Evolutionary conservation across 2,113 vertebrate species (phyloP), one percentile per base, ranked within the genome.

Genomic region (Apodemus sylvaticus): DNA sequence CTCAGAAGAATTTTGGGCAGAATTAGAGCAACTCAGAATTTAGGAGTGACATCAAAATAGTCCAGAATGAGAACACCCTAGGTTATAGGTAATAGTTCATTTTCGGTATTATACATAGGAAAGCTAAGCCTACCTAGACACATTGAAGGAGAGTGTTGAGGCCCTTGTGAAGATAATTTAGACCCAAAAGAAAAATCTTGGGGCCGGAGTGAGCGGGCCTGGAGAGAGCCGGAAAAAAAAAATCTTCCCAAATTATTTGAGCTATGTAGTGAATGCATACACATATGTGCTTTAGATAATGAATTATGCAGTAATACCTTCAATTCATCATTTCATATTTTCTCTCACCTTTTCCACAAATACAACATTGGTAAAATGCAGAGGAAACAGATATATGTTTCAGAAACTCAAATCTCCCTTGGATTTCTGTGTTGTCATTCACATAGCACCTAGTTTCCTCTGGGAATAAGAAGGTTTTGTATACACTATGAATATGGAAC

Each of bases 381-480:
- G 86, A 93, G 22, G 31, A 10, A 93, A 81, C n/a, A 74, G 55
- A 45, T 86, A 89, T 45, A 3, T 93, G 6, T 77, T n/a, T 95
- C 24, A 77, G 83, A 85, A 71, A 94, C 60, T 73, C 58, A 95
- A 66, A 88, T 96, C 94, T 93, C 26, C 86, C 36, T 94, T 76
- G 78, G 62, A 71, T 87, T 96, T 94, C 70, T 82, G 36, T 86
- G 90, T 93, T 93, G 55, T 71, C 88, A 78, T 97, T 94, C 90
- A 86, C 62, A 29, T 34, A 90, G 7, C 48, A 79, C 64, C 78
- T 87, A 31, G 81, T 88, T 92, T 88, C 60, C 70, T 94, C 39
- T 94, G 76, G 58, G n/a, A 70, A 76, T 92, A 48, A 85, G 53
- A 45, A 53, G 8, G 45, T 62, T 91, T 86, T 90, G 26, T 90